Evolutionary conservation across 2,797 vertebrate genomes (phyloP), one percentile per base, ranked within the genome.

Genomic region (Myiotriccus ornatus): DNA sequence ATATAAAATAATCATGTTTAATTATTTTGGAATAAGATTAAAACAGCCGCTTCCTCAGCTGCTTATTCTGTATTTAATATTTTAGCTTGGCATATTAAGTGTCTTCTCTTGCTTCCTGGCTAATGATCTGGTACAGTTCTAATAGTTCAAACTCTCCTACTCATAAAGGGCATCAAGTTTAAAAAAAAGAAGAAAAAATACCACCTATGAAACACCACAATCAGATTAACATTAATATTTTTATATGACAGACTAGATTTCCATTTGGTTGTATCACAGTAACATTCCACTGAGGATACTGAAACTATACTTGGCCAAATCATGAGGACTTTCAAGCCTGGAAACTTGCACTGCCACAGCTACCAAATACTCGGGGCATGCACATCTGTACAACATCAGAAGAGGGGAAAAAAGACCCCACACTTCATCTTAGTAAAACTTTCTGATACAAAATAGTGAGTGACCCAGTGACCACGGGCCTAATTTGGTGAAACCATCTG

Each of bases 351-450:
- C 34, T 14, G 32, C 10, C 53, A 69, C 34, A 88, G 37, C 34
- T 59, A 37, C 41, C n/a, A 39, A 87, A 63, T 1, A 11, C 22
- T 64, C 0, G 0, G 7, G 12, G 39, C 1, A 2, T 24, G n/a
- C 30, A 70, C 67, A 79, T 32, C 57, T 52, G 46, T 13, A 34
- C 4, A 12, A 20, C 43, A n/a, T 1, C 30, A 46, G 68, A 80
- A 74, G 32, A 28, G 4, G 25, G 15, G 12, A 1, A 6, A 22
- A 49, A 57, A 57, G 62, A 34, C 35, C 15, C 12, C 49, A 69
- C 8, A 4, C 18, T 34, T 57, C 49, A 50, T 52, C 64, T 70
- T n/a, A 15, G 34, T 14, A 28, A 63, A 86, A 59, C 12, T 17
- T 50, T 75, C 39, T 6, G 2, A 53, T 7, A 53, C 17, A 89